A percentile compares a stretch with the other conserved stretches of the same genome.
Evolutionary conservation across 2,797 vertebrate species (phyloP).

Genomic region (Urocyon cinereoargenteus): DNA sequence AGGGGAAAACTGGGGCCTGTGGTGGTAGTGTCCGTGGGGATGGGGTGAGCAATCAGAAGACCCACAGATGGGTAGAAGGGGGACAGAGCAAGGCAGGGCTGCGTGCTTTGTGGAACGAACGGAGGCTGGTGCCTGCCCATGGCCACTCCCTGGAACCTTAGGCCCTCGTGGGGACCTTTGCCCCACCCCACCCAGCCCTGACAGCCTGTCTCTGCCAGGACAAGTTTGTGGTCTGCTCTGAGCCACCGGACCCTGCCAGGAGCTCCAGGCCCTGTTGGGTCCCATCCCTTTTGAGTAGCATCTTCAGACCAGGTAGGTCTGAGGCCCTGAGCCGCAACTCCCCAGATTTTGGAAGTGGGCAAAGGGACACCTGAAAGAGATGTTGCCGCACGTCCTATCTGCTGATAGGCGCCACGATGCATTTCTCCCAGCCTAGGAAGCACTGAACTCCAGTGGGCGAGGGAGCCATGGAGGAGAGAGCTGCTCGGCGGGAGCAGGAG

Average conservation of each 20-base stretch:
- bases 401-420: neutral
- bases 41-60: conserved; percentile 30
- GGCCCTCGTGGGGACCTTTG: conserved; percentile 71
- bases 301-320: conserved; percentile 77
- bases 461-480: conserved; percentile 68
- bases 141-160: conserved; percentile 69
- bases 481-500: neutral
- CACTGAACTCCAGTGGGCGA: neutral
- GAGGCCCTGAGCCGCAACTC: neutral
- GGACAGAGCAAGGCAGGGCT: neutral
- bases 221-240: conserved; percentile 49
- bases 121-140: neutral
- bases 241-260: conserved; percentile 25
- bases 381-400: neutral
- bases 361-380: conserved; percentile 35
- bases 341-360: neutral
- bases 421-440: conserved; percentile 62
- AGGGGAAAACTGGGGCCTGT: neutral
- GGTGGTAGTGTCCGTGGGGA: neutral
- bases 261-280: neutral
- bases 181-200: conserved; percentile 68
- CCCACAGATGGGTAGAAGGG: neutral
- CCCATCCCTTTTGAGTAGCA: conserved; percentile 41
- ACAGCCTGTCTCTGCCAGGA: conserved; percentile 53
- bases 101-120: neutral